Base-by-base conservation (phyloP, 2,797 vertebrate species). In the Lepilemur ruficaudatus region DNA sequence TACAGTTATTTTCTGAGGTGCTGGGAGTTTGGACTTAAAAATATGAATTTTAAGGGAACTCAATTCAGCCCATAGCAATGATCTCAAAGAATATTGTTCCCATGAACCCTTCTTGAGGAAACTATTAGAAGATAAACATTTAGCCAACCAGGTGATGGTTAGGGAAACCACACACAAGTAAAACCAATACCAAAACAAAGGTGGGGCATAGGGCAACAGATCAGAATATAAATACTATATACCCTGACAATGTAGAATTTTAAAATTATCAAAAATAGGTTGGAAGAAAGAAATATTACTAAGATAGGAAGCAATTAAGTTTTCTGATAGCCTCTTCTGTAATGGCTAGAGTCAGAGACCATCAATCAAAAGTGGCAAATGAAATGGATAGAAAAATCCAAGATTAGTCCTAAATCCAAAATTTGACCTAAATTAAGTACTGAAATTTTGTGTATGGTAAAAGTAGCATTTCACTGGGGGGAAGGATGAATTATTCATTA, bases 311-410 rank as follows among this genome's bases (percentile, higher is more conserved):
- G 17, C 30, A 46, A 61, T 13, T 57, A 28, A 32, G 22, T 82
- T 73, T 92, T 89, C 79, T 55, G 28, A 89, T 14, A 12, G 65
- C 41, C 73, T 81, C 50, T 91, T 96, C 73, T 81, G 30, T 94
- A 67, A 70, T 72, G 30, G 11, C 46, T 63, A 17, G 13, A 76
- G 32, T 89, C 52, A 91, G 50, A 93, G 30, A 91, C 80, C n/a
- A 52, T 84, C 38, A 78, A 38, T 80, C n/a, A 43, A 55, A 91
- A 93, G 12, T 23, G n/a, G 9, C 43, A 79, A 82, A 70, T 65
- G 86, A 88, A 82, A 73, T 41, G 89, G 43, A 72, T 2, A 65
- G n/a, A 46, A 52, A 89, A 73, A 59, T 72, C 41, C 4, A 61
- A 48, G 75, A 75, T 84, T 57, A 35, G 18, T 32, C 41, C 73